Conservation (phyloP, 2,797 vertebrate genomes). For the Sebastes matsubarae region DNA sequence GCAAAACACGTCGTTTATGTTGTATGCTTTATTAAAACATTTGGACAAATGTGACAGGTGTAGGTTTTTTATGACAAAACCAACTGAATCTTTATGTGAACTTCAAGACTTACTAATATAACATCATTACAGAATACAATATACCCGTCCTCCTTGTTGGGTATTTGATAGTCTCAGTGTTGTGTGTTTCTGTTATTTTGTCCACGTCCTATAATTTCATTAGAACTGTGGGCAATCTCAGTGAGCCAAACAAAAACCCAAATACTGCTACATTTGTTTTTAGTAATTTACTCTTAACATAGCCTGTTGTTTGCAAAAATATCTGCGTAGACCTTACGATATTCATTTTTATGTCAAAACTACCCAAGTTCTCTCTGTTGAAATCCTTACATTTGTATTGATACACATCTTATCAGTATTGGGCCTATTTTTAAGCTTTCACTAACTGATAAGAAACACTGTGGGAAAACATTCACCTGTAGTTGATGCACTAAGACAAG, state of each 20-base stretch:
- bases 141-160: not conserved
- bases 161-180: not conserved
- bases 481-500: not conserved
- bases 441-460: not conserved
- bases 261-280: not conserved
- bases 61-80: not conserved
- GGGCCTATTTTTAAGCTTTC: not conserved
- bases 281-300: not conserved
- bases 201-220: not conserved
- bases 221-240: not conserved
- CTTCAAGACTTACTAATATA: not conserved
- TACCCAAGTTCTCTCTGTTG: not conserved
- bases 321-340: not conserved
- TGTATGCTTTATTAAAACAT: not conserved
- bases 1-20: not conserved
- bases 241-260: not conserved
- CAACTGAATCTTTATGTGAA: not conserved
- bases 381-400: not conserved
- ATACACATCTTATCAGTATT: not conserved
- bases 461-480: conserved; percentile 47
- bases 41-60: not conserved
- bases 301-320: not conserved
- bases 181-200: not conserved
- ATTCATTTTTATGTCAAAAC: not conserved
- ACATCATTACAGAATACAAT: not conserved